Conservation (phyloP, 2,888 invertebrate genomes). For the Parnassius glacialis region DNA sequence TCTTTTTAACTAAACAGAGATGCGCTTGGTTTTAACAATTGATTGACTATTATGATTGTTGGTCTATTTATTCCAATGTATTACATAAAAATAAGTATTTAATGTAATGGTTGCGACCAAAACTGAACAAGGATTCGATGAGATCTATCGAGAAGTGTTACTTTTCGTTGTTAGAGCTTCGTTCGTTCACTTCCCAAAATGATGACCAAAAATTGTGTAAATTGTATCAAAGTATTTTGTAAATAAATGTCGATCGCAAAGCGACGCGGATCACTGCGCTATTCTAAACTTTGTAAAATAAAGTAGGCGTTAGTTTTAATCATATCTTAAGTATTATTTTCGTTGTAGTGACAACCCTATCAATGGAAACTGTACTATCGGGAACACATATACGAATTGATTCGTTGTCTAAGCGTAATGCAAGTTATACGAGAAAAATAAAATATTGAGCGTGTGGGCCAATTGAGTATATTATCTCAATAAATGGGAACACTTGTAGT, state of each 20-base stretch:
- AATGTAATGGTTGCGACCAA: conserved; percentile 1
- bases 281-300: conserved; percentile 7
- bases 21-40: conserved; percentile 4
- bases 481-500: conserved; percentile 73
- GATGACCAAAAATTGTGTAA: conserved; percentile 65
- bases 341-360: conserved; percentile 53
- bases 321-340: conserved; percentile 72
- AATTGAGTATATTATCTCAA: conserved; percentile 68
- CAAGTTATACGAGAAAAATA: conserved; percentile 50
- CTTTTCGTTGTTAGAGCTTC: conserved; percentile 42
- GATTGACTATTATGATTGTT: conserved; percentile 1
- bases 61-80: conserved; percentile 13
- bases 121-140: conserved; percentile 3
- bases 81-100: conserved; percentile 7
- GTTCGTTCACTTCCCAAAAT: conserved; percentile 62
- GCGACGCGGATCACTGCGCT: conserved; percentile 39
- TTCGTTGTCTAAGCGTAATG: conserved; percentile 47
- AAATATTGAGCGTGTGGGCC: conserved; percentile 63
- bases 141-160: conserved; percentile 3
- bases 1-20: not conserved
- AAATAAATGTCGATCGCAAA: conserved; percentile 33
- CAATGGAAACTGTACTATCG: conserved; percentile 51
- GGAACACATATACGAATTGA: conserved; percentile 54
- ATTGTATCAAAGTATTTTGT: conserved; percentile 34
- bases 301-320: conserved; percentile 41